These are phyloP conservation scores for Ciconia maguari DNA, from an alignment of 2,113 vertebrate genomes.

Conservation along the genomic window DNA sequence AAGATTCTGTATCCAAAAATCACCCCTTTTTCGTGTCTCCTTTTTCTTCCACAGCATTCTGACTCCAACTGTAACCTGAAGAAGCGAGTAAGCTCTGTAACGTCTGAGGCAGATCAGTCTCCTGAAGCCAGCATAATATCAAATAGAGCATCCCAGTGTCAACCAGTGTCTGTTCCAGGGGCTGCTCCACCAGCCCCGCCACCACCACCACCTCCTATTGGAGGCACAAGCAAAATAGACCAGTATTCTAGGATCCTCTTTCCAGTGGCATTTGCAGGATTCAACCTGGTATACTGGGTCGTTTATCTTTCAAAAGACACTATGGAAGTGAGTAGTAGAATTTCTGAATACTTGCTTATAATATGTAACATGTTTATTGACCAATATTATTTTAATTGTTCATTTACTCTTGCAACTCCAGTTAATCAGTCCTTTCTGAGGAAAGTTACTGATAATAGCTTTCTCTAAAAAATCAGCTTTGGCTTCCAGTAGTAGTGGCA, in stretches of 20 bases:
- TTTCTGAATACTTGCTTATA: background rate
- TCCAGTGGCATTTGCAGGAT: constrained; percentile 92
- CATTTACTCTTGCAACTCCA: background rate
- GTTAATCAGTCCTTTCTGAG: background rate
- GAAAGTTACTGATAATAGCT: background rate
- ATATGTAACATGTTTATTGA: background rate
- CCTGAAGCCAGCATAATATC: constrained; percentile 73
- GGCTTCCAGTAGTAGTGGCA: background rate
- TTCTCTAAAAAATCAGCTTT: background rate
- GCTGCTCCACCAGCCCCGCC: constrained; percentile 68
- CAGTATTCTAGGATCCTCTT: constrained; percentile 96
- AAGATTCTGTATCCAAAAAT: background rate
- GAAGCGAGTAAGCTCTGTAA: constrained; percentile 85
- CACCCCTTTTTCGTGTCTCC: background rate
- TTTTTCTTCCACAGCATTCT: constrained; percentile 63
- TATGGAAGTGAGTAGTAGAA: constrained; percentile 86
- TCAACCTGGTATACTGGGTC: constrained; percentile 96
- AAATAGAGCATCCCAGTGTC: constrained; percentile 56
- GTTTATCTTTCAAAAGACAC: constrained; percentile 97
- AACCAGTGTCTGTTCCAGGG: constrained; percentile 31
- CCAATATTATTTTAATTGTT: background rate
- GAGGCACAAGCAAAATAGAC: constrained; percentile 93
- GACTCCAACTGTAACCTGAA: constrained; percentile 86
- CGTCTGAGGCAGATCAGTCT: constrained; percentile 73
- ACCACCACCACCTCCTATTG: constrained; percentile 70